phyloP scores from a whole-genome alignment of 2,888 invertebrate genomes.

The Melinaea marsaeus region DNA sequence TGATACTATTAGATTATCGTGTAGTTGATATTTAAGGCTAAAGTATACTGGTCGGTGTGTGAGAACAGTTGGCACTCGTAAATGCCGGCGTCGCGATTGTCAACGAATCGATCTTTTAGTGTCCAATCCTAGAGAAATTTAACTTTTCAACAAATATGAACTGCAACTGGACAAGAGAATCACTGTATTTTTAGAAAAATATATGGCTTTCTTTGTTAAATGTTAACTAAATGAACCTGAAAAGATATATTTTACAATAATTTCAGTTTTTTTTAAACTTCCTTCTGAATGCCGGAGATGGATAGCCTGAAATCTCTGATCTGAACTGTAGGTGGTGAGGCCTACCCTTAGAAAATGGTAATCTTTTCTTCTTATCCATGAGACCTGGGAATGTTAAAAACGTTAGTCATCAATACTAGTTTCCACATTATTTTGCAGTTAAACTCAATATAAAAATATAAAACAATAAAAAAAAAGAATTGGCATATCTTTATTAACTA shows the following conservation, averaged over 20 bases:
- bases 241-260: no score
- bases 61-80: conserved; percentile 96
- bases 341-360: conserved; percentile 92
- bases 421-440: no score
- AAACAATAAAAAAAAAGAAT: no score
- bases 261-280: conserved; percentile 39
- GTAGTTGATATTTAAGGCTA: no score
- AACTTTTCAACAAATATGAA: conserved; percentile 12
- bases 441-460: no score
- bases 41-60: conserved; percentile 92
- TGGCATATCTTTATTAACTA: no score
- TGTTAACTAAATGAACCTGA: no score
- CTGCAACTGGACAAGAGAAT: not conserved
- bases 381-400: conserved; percentile 78
- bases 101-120: conserved; percentile 92
- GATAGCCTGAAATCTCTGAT: conserved; percentile 91
- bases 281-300: conserved; percentile 93
- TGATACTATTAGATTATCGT: no score
- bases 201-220: no score
- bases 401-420: no score
- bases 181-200: no score
- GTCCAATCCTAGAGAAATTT: conserved; percentile 87
- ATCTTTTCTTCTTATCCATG: conserved; percentile 91
- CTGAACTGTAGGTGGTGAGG: conserved; percentile 91
- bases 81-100: conserved; percentile 89